Base-by-base conservation (phyloP, 2,888 invertebrate species). In the Tillus elongatus region DNA sequence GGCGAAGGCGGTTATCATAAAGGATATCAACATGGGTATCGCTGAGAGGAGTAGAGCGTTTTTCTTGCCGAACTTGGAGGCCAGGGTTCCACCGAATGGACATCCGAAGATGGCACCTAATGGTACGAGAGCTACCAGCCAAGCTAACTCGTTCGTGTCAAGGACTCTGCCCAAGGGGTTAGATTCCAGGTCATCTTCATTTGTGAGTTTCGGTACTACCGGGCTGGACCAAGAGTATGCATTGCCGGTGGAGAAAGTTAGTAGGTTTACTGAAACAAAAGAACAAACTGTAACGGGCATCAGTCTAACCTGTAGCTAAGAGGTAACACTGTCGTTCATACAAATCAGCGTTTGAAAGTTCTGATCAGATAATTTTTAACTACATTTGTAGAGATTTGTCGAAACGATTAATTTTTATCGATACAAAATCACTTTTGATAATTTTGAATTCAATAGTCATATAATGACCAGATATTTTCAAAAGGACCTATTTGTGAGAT, bases 271-370 rank as follows among this genome's bases (percentile, higher is more conserved):
- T 44, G 35, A 19, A 44, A 44, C 12, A 35, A 31, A 42, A 45
- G n/a, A 39, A 45, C 10, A 42, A 43, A 12, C 47, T 47, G 1
- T n/a, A 40, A 9, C 31, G 35, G 10, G 51, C 49, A 3, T 13
- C 13, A 10, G 45, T n/a, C n/a, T n/a, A n/a, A n/a, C n/a, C n/a
- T n/a, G n/a, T n/a, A n/a, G n/a, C n/a, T n/a, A n/a, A n/a, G n/a
- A n/a, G n/a, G n/a, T n/a, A n/a, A n/a, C n/a, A n/a, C n/a, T n/a
- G n/a, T n/a, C n/a, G n/a, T n/a, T n/a, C n/a, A n/a, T n/a, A n/a
- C n/a, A n/a, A n/a, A n/a, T n/a, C n/a, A n/a, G n/a, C n/a, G n/a
- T n/a, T n/a, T n/a, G n/a, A n/a, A n/a, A n/a, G n/a, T n/a, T n/a
- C n/a, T n/a, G n/a, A n/a, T n/a, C n/a, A n/a, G n/a, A n/a, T n/a